A percentile compares a stretch with the other conserved stretches of the same genome.
These are phyloP conservation scores for Gambusia holbrooki DNA, from an alignment of 2,113 vertebrate genomes.

Conservation along the genomic window DNA sequence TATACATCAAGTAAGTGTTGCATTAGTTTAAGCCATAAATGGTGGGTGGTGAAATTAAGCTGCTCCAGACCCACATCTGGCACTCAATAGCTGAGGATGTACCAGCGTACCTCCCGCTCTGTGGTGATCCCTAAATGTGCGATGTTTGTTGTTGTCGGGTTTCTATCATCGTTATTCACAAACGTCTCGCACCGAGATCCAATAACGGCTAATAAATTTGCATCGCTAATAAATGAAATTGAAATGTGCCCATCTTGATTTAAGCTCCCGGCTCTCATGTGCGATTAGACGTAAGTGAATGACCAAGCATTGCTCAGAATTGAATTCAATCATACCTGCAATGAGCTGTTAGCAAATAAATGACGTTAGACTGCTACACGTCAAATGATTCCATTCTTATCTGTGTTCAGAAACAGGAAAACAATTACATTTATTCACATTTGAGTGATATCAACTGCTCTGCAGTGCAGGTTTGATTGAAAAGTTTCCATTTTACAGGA, in stretches of 20 bases:
- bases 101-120: conserved; percentile 39
- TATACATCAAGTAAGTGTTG: conserved; percentile 12
- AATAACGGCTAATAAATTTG: conserved; percentile 30
- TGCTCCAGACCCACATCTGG: conserved; percentile 20
- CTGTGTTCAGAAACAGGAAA: too few species aligned
- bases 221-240: not conserved
- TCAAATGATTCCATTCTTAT: too few species aligned
- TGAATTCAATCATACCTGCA: conserved; percentile 49
- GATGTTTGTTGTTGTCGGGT: conserved; percentile 31
- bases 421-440: too few species aligned
- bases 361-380: not conserved
- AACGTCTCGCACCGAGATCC: conserved; percentile 45
- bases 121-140: conserved; percentile 26
- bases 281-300: conserved; percentile 47
- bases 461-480: conserved; percentile 39
- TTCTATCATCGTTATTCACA: conserved; percentile 52
- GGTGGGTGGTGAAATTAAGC: conserved; percentile 36
- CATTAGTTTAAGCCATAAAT: conserved; percentile 13
- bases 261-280: not conserved
- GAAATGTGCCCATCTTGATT: not conserved
- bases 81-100: conserved; percentile 36
- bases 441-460: not conserved
- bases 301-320: conserved; percentile 15
- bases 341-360: conserved; percentile 1
- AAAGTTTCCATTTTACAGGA: conserved; percentile 57